Evolutionary conservation across 2,888 invertebrate species (phyloP), one percentile per base, ranked within the genome.

Genomic region (Malthinus seriepunctatus): DNA sequence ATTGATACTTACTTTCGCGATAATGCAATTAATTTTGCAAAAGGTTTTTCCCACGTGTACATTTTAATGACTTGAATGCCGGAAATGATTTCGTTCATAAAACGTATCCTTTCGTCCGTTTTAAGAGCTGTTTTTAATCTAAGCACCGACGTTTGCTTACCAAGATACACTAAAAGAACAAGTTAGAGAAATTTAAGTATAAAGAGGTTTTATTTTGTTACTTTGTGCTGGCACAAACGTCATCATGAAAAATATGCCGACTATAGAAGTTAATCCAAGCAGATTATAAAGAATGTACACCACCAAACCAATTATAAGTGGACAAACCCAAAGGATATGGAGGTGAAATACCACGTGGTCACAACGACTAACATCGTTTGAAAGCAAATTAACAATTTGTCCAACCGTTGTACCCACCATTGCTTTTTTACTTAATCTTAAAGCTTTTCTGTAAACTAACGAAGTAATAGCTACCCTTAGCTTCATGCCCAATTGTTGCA

Each of bases 51-150:
- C 39, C 39, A 42, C 1, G 39, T 42, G 23, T 42, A 42, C 39
- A 42, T 86, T 86, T 97, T 97, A 66, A 97, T 92, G 0, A 96
- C 93, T 79, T 93, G 87, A 73, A 93, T 91, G 1, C 94, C 95
- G 69, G 87, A 86, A 32, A 96, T 86, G 39, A 93, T 89, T 80
- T 94, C 96, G 73, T 91, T 93, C 93, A 96, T 95, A 0, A 95
- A 76, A 15, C 91, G 82, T 1, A 97, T 89, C 3, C 97, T 80
- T 67, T 91, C 84, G 78, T 97, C 96, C 0, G 95, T 94, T 51
- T 89, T 82, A 33, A 87, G 77, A 0, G 95, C 92, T 0, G 91
- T 91, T 72, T 88, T 86, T 66, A 92, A 74, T 34, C 93, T 85
- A 31, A 89, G 78, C 32, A 85, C 85, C 0, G 92, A 91, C 3